Conservation (phyloP, 2,888 invertebrate species). For the Electrophaes corylata region DNA sequence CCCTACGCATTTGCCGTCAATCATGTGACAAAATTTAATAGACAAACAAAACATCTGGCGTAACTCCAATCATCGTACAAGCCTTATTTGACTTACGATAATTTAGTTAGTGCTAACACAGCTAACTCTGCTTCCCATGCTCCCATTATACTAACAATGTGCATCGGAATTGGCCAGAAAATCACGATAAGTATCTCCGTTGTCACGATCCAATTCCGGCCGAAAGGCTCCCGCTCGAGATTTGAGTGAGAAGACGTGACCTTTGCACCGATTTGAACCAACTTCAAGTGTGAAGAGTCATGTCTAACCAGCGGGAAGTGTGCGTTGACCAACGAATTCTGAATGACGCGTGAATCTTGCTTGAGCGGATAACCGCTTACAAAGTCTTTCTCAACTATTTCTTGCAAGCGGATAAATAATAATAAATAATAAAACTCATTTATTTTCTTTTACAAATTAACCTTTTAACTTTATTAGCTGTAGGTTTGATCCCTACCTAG, state of each 20-base stretch:
- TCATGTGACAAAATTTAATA: slow-evolving; percentile 60
- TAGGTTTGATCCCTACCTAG: too few species aligned
- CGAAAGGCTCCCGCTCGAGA: slow-evolving; percentile 76
- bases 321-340: slow-evolving; percentile 55
- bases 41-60: slow-evolving; percentile 57
- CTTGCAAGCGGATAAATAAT: slow-evolving; percentile 1
- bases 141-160: slow-evolving; percentile 77
- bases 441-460: too few species aligned
- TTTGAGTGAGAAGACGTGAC: slow-evolving; percentile 82
- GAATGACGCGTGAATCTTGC: slow-evolving; percentile 10
- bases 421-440: too few species aligned
- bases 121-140: slow-evolving; percentile 76
- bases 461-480: too few species aligned
- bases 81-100: slow-evolving; percentile 76
- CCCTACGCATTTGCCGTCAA: slow-evolving; percentile 45
- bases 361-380: slow-evolving; percentile 7
- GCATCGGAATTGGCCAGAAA: slow-evolving; percentile 80
- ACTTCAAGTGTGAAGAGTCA: slow-evolving; percentile 79
- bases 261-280: slow-evolving; percentile 66
- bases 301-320: slow-evolving; percentile 77
- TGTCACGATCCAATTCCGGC: slow-evolving; percentile 82
- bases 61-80: slow-evolving; percentile 67
- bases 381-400: neutral
- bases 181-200: slow-evolving; percentile 82
- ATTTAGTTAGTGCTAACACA: slow-evolving; percentile 66